Percentiles rank a stretch among this genome's conserved stretches.
phyloP scores from a whole-genome alignment of 1,140 invertebrate genomes.

The Trichoplusia ni region DNA sequence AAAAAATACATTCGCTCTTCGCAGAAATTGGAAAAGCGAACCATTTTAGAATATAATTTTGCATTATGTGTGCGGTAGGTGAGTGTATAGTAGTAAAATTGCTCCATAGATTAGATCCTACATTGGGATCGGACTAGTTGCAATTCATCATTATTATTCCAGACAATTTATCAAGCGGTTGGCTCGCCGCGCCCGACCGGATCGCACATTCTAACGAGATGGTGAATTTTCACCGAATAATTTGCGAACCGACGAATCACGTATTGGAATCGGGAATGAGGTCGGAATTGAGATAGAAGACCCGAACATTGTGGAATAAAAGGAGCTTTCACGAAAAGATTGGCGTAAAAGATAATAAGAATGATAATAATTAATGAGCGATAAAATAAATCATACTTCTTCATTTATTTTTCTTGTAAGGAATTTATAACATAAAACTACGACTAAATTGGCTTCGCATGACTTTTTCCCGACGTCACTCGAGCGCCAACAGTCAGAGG shows the following conservation, averaged over 20 bases:
- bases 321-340: conserved; percentile 41
- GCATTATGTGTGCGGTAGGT: not conserved
- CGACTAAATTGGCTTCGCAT: conserved; percentile 40
- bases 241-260: conserved; percentile 80
- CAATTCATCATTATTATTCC: conserved; percentile 82
- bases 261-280: conserved; percentile 79
- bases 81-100: conserved; percentile 41
- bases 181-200: conserved; percentile 70
- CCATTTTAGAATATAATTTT: not conserved
- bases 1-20: not conserved
- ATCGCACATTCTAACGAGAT: conserved; percentile 80
- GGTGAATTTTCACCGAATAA: conserved; percentile 81
- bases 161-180: conserved; percentile 81
- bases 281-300: conserved; percentile 79
- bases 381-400: not conserved
- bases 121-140: conserved; percentile 70
- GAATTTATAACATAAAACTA: conserved; percentile 17
- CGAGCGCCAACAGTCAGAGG: conserved; percentile 50
- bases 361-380: not conserved
- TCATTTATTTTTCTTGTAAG: not conserved
- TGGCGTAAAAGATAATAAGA: conserved; percentile 12
- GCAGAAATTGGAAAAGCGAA: not conserved
- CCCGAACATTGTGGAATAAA: conserved; percentile 71
- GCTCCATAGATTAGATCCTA: conserved; percentile 67
- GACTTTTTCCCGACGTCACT: conserved; percentile 42